A percentile compares a stretch with the other conserved stretches of the same genome.
These are phyloP conservation scores for Xestia c-nigrum DNA, from an alignment of 2,888 invertebrate species.

Conservation along the genomic window DNA sequence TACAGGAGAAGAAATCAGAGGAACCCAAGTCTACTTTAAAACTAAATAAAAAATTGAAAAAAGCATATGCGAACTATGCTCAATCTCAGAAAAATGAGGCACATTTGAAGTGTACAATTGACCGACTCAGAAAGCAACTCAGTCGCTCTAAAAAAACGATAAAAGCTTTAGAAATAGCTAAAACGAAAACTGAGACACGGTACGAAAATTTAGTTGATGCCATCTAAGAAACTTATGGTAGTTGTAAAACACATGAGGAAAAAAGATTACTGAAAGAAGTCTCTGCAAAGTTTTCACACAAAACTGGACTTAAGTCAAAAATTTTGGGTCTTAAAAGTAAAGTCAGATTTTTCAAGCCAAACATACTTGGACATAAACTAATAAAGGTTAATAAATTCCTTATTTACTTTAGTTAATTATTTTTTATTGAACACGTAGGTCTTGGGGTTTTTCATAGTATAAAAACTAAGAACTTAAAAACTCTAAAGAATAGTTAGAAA, in stretches of 20 bases:
- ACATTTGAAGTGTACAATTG: slow-evolving; percentile 12
- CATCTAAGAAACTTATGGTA: slow-evolving; percentile 17
- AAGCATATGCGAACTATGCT: slow-evolving; percentile 1
- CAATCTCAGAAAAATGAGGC: slow-evolving; percentile 17
- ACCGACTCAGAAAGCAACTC: slow-evolving; percentile 16
- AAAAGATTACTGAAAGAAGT: slow-evolving; percentile 18
- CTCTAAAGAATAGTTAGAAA: slow-evolving; percentile 1
- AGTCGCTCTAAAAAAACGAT: slow-evolving; percentile 13
- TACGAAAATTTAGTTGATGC: slow-evolving; percentile 17
- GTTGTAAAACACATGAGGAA: slow-evolving; percentile 20
- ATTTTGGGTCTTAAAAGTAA: slow-evolving; percentile 15
- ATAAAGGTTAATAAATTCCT: slow-evolving; percentile 14
- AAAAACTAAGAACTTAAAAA: slow-evolving; percentile 4
- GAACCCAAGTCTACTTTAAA: slow-evolving; percentile 16
- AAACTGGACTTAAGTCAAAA: slow-evolving; percentile 14
- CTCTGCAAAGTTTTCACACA: neutral
- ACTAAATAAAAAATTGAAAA: neutral
- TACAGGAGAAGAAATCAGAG: slow-evolving; percentile 14
- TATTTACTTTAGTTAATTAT: slow-evolving; percentile 13
- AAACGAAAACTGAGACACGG: slow-evolving; percentile 11
- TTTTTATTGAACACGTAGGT: neutral
- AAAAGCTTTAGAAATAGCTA: slow-evolving; percentile 22
- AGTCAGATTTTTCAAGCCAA: slow-evolving; percentile 22
- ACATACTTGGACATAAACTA: slow-evolving; percentile 11
- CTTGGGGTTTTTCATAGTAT: slow-evolving; percentile 5